Evolutionary conservation across 2,888 invertebrate genomes (phyloP).

Genomic region (Tetranychus truncatus): DNA sequence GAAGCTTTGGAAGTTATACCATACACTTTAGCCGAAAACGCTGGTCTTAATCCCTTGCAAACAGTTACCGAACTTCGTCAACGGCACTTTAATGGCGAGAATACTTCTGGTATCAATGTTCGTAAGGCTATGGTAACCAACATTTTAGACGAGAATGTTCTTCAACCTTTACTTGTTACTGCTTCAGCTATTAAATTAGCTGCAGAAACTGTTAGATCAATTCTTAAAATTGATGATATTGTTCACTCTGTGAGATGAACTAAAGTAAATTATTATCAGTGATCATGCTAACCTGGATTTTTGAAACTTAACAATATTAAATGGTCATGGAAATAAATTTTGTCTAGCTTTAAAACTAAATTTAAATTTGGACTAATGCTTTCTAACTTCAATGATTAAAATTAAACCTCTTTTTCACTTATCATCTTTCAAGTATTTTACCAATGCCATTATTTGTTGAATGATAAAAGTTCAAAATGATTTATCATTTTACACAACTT

Average conservation of each 20-base stretch:
- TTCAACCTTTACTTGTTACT: conserved; percentile 89
- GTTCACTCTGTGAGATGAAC: conserved; percentile 42
- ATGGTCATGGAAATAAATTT: too few species aligned
- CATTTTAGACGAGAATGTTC: conserved; percentile 87
- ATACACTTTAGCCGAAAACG: conserved; percentile 74
- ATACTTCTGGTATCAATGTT: conserved; percentile 83
- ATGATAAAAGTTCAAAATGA: too few species aligned
- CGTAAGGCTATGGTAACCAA: conserved; percentile 81
- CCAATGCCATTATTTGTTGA: too few species aligned
- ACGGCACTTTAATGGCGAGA: conserved; percentile 69
- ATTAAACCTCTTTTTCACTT: too few species aligned
- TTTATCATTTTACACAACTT: too few species aligned
- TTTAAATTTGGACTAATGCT: too few species aligned
- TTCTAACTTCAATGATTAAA: too few species aligned
- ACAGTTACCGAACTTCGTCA: conserved; percentile 92
- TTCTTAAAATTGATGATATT: conserved; percentile 98
- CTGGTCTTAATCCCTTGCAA: conserved; percentile 74
- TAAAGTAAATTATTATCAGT: neutral
- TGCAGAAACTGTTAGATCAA: conserved; percentile 88
- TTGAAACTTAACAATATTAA: too few species aligned
- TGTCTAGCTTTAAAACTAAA: too few species aligned
- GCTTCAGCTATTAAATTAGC: conserved; percentile 79
- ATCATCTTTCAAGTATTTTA: too few species aligned
- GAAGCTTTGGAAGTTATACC: conserved; percentile 88
- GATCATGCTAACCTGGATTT: too few species aligned